Evolutionary conservation across 2,888 invertebrate genomes (phyloP), one percentile per base, ranked within the genome.

Genomic region (Macrosiphum euphorbiae): DNA sequence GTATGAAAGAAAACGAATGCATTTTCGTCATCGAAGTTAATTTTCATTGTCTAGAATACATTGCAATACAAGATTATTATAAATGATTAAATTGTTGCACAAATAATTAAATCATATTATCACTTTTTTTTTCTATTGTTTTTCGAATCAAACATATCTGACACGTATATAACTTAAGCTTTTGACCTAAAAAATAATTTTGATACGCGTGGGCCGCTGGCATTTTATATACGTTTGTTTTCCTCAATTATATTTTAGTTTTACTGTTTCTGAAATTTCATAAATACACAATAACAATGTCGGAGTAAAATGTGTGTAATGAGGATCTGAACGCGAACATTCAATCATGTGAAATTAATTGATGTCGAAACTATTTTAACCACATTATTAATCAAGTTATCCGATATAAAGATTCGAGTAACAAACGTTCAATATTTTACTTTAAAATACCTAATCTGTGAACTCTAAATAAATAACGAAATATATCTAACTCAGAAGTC

Each of bases 111-210:
- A 52, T 88, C 35, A 88, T 7, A 20, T 47, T 47, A 47, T 78
- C 35, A 35, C 3, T 35, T 52, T 26, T 89, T 44, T 28, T 58
- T 44, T 58, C 28, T 90, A 67, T n/a, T 20, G 44, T 47, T 90
- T 47, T 47, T 78, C n/a, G 13, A 78, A 90, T 90, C 35, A 78
- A 50, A 50, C 13, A 78, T 24, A 90, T 52, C 58, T 61, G 89
- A 44, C 88, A 88, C 41, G 28, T 28, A 28, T 28, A 28, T 61
- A 47, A 44, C 8, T 44, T 28, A 16, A 44, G 44, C 26, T 41
- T 35, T 78, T n/a, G 52, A 52, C 20, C 47, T 47, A 67, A 78
- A 90, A 90, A 67, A 90, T 58, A 50, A 88, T 88, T 88, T 50
- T n/a, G 35, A 50, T 24, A 52, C n/a, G 85, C 44, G 44, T 86